Conservation (phyloP, 2,888 invertebrate species). For the Drosophila neoperkinsi region DNA sequence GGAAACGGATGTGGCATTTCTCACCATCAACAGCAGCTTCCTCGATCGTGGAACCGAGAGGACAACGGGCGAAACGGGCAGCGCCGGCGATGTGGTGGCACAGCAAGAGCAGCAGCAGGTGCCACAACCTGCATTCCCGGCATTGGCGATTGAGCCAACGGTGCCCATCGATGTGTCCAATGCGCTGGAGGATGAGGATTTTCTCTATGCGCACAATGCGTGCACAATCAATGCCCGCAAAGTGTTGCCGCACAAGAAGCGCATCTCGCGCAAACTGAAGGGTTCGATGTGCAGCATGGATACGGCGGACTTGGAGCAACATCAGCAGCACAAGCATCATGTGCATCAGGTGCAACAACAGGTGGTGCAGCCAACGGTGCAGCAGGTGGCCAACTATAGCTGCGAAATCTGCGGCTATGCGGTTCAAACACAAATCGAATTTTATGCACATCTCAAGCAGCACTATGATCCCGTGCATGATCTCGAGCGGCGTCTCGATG, state of each 20-base stretch:
- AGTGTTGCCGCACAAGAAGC: slow-evolving; percentile 93
- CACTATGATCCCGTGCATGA: slow-evolving; percentile 91
- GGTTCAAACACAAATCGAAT: slow-evolving; percentile 91
- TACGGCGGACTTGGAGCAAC: slow-evolving; percentile 49
- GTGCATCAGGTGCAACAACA: slow-evolving; percentile 20
- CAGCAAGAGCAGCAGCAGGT: slow-evolving; percentile 37
- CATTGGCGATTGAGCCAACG: slow-evolving; percentile 68
- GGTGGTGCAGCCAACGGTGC: slow-evolving; percentile 24
- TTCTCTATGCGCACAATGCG: slow-evolving; percentile 58
- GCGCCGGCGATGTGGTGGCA: slow-evolving; percentile 19
- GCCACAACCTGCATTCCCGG: slow-evolving; percentile 58
- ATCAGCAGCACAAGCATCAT: slow-evolving; percentile 44
- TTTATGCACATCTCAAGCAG: slow-evolving; percentile 93
- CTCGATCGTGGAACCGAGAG: slow-evolving; percentile 26
- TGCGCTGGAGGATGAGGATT: slow-evolving; percentile 57
- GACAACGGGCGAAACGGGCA: slow-evolving; percentile 7
- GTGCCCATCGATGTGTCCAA: slow-evolving; percentile 71
- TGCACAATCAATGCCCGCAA: slow-evolving; percentile 86
- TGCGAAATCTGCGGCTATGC: slow-evolving; percentile 93
- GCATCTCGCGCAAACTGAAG: slow-evolving; percentile 92
- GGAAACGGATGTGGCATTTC: slow-evolving; percentile 51
- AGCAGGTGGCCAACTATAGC: slow-evolving; percentile 61
- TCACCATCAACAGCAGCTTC: slow-evolving; percentile 67
- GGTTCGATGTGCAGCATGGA: slow-evolving; percentile 77
- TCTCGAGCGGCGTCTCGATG: slow-evolving; percentile 49